A percentile compares a stretch with the other conserved stretches of the same genome.
phyloP scores from a whole-genome alignment of 1,140 invertebrate genomes.

The Drosophila oshimai region DNA sequence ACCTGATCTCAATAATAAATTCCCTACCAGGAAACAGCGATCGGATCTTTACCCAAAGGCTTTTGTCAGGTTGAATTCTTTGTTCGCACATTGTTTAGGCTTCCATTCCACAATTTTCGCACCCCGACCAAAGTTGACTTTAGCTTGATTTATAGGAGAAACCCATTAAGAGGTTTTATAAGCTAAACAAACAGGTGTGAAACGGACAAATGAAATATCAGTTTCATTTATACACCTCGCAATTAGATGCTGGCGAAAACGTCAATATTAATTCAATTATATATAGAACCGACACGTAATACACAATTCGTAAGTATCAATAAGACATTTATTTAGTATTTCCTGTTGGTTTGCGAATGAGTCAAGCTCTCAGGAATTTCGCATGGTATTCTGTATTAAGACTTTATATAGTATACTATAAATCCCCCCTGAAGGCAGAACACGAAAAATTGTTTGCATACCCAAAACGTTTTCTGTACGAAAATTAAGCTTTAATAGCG shows the following conservation, averaged over 20 bases:
- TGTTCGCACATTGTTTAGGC: constrained; percentile 18
- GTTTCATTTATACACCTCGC: constrained; percentile 34
- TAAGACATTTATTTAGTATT: constrained; percentile 12
- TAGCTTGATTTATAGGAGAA: constrained; percentile 34
- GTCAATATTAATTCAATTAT: constrained; percentile 4
- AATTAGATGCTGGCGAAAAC: constrained; percentile 10
- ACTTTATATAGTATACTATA: neutral
- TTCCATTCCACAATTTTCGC: neutral
- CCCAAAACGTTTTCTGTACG: constrained; percentile 23
- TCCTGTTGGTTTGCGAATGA: constrained; percentile 24
- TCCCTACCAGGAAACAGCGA: constrained; percentile 23
- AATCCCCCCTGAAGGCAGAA: constrained; percentile 15
- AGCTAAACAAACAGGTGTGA: constrained; percentile 39
- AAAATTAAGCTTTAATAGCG: constrained; percentile 53
- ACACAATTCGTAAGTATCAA: constrained; percentile 3
- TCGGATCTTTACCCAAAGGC: constrained; percentile 20
- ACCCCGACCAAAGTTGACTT: constrained; percentile 19
- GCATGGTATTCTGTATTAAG: constrained; percentile 25
- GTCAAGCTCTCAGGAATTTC: constrained; percentile 29
- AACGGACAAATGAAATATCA: constrained; percentile 32
- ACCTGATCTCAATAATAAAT: neutral
- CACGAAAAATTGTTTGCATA: constrained; percentile 18
- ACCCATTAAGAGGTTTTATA: constrained; percentile 43
- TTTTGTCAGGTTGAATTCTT: constrained; percentile 18
- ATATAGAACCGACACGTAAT: constrained; percentile 20